A percentile compares a stretch with the other conserved stretches of the same genome.
Conservation (phyloP, 2,797 vertebrate genomes). For the Catostomus latipinnis region DNA sequence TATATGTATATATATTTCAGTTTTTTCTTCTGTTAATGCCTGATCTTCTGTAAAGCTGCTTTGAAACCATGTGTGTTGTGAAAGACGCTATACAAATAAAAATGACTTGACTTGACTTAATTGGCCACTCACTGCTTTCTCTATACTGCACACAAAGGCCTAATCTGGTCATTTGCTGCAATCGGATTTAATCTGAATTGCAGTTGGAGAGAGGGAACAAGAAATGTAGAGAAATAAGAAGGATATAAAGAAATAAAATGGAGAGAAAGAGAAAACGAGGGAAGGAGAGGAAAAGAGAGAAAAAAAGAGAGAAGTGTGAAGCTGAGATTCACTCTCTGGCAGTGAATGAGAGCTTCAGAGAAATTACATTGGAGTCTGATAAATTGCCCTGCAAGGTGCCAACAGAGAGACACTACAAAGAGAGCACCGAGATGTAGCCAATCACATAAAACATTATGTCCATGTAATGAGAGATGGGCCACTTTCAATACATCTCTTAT, state of each 20-base stretch:
- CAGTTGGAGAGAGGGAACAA: neutral
- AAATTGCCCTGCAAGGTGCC: constrained; percentile 43
- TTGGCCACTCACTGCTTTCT: constrained; percentile 69
- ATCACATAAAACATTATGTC: constrained; percentile 42
- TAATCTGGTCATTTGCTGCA: too few species aligned
- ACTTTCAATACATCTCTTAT: constrained; percentile 34
- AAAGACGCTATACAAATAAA: neutral
- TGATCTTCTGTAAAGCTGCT: too few species aligned
- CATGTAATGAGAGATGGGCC: constrained; percentile 44
- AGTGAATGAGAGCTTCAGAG: constrained; percentile 24
- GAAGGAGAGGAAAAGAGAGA: neutral
- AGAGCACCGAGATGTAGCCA: constrained; percentile 35
- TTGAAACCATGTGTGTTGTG: neutral
- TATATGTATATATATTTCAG: too few species aligned
- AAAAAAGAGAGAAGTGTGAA: constrained; percentile 18
- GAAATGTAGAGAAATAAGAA: constrained; percentile 25
- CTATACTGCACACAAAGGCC: neutral
- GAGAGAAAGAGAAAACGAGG: constrained; percentile 37
- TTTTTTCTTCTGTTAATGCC: too few species aligned
- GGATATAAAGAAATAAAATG: constrained; percentile 47
- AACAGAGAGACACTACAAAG: constrained; percentile 31
- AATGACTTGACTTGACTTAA: constrained; percentile 8
- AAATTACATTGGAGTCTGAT: constrained; percentile 43
- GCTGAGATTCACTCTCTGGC: constrained; percentile 18
- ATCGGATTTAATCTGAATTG: too few species aligned